Conservation (phyloP, 1,140 invertebrate genomes). For the Asbolus verrucosus region DNA sequence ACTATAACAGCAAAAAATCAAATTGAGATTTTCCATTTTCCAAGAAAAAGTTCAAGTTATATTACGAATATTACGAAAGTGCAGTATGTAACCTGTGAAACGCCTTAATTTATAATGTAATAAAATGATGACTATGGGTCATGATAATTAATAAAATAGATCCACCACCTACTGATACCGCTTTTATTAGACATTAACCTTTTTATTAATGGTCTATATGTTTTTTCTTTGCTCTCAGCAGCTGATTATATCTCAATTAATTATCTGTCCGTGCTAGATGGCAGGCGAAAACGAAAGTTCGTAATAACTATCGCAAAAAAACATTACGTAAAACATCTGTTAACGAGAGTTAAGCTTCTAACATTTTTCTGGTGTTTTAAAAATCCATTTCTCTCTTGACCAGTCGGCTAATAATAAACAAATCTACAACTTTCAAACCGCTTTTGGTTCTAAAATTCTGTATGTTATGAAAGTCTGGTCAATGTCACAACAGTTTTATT, state of each 20-base stretch:
- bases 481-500: constrained; percentile 11
- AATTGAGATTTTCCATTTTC: neutral
- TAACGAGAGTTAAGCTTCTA: neutral
- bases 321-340: neutral
- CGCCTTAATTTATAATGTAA: constrained; percentile 3
- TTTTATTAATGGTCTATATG: constrained; percentile 13
- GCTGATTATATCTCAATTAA: constrained; percentile 19
- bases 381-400: no score
- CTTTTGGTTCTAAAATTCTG: no score
- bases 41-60: no score
- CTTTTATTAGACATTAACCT: constrained; percentile 13
- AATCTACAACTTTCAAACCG: no score
- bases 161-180: constrained; percentile 2
- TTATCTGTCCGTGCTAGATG: constrained; percentile 4
- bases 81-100: no score
- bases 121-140: neutral
- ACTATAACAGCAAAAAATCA: neutral
- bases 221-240: neutral
- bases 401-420: no score
- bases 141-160: constrained; percentile 6
- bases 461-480: no score
- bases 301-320: neutral
- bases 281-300: neutral
- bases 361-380: neutral
- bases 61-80: no score